Base-by-base conservation (phyloP, 2,888 invertebrate genomes). In the Sarcophaga carnaria region DNA sequence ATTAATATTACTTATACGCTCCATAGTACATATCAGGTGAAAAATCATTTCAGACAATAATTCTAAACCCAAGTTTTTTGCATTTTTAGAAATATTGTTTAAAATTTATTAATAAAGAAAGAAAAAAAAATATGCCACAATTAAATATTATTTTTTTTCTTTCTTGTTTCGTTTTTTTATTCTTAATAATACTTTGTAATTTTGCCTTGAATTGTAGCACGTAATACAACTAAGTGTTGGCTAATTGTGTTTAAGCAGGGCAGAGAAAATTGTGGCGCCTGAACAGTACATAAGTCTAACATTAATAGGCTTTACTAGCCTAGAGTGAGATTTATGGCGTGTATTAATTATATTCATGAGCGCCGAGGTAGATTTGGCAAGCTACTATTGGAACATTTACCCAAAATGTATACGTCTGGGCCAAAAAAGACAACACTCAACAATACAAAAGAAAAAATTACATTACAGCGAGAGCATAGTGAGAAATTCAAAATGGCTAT, bases 171-270 rank as follows among this genome's bases (percentile, higher is more conserved):
- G 2, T 20, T 70, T 69, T 78, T 22, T 17, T 63, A 70, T 20
- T 63, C 70, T 25, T 45, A 80, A 75, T 85, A 66, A 76, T 80
- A 86, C 84, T 77, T 72, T 86, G 85, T 72, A 80, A 87, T 62
- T 83, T 89, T 88, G 88, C 89, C 89, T 90, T 90, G 90, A 89
- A 85, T 88, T 85, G 74, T 89, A 87, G 77, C 72, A 76, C 59
- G 54, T 59, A 59, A 47, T 74, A 74, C 54, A 2, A 60, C 25
- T 47, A 67, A 67, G 49, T 67, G 37, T 67, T 72, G 66, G 60
- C 77, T 78, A 83, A 74, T 74, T 72, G 47, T 84, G 70, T 79
- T 71, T 78, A 74, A 69, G 10, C 80, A 66, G 84, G 69, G 76
- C 1, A 60, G 84, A 5, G 27, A 12, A 45, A 76, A 37, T 22